phyloP scores from a whole-genome alignment of 2,113 vertebrate species.

The Pitta sordida region DNA sequence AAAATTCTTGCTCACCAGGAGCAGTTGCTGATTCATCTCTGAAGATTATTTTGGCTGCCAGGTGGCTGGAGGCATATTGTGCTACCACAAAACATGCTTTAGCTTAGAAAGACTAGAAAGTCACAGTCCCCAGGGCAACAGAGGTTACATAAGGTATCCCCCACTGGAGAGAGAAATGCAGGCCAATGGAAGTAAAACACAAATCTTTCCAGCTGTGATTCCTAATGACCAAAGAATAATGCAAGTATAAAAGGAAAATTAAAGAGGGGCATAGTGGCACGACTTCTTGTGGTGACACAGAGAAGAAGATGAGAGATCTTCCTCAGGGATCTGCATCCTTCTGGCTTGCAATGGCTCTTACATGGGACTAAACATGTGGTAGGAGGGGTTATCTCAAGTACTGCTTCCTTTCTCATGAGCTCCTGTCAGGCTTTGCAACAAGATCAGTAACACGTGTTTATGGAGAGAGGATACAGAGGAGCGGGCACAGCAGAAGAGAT shows the following conservation, averaged over 20 bases:
- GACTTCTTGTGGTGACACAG: neutral
- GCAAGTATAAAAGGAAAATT: neutral
- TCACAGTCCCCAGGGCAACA: constrained; percentile 46
- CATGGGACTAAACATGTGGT: neutral
- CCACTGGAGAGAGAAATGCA: constrained; percentile 2
- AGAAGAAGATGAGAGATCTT: neutral
- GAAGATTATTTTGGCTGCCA: constrained; percentile 47
- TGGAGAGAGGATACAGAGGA: neutral
- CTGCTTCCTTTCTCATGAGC: neutral
- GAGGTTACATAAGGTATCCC: constrained; percentile 33
- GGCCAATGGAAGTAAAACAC: constrained; percentile 9
- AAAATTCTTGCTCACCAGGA: constrained; percentile 19
- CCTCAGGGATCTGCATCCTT: neutral
- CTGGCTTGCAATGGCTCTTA: neutral
- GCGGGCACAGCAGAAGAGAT: neutral
- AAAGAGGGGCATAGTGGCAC: neutral
- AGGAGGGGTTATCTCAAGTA: neutral
- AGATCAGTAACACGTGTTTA: neutral
- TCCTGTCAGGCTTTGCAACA: neutral
- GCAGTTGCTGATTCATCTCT: constrained; percentile 48
- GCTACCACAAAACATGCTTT: constrained; percentile 50
- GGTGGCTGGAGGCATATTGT: constrained; percentile 50
- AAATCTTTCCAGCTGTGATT: constrained; percentile 38
- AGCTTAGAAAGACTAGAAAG: constrained; percentile 54
- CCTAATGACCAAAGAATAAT: constrained; percentile 26